Percentiles rank a stretch among this genome's conserved stretches.
phyloP scores from a whole-genome alignment of 2,797 vertebrate genomes.

The Poeciliopsis turneri region DNA sequence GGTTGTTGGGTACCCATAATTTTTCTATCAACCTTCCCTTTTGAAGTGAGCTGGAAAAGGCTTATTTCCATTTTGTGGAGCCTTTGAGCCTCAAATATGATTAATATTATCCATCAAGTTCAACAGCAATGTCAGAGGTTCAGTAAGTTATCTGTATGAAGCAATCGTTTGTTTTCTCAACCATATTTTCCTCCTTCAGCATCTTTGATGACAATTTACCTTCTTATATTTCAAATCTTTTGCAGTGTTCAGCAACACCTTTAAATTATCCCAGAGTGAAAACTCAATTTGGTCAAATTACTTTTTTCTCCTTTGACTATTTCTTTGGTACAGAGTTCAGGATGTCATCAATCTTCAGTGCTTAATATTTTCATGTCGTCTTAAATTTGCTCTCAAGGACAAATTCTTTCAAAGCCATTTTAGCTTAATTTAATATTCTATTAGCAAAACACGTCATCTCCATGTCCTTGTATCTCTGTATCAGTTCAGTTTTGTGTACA shows the following conservation, averaged over 20 bases:
- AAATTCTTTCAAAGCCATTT: background rate
- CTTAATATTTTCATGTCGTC: background rate
- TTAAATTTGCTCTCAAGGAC: background rate
- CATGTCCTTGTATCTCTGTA: background rate
- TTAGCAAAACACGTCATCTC: background rate
- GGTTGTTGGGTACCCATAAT: background rate
- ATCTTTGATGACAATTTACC: background rate
- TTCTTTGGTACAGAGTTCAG: background rate
- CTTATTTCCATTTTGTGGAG: background rate
- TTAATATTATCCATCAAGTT: constrained; percentile 11
- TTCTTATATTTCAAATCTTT: background rate
- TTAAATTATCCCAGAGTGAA: background rate
- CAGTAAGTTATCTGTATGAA: background rate
- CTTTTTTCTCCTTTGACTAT: background rate
- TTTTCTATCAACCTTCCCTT: background rate
- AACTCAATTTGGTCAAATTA: background rate
- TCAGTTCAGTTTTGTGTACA: background rate
- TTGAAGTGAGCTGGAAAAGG: background rate
- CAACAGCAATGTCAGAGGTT: background rate
- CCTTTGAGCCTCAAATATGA: background rate
- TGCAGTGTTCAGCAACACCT: background rate
- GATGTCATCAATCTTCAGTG: background rate
- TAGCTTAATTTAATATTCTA: background rate
- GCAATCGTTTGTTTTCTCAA: background rate
- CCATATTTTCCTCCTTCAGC: background rate